Evolutionary conservation across 2,797 vertebrate genomes (phyloP).

Genomic region (Centropyge bicolor): DNA sequence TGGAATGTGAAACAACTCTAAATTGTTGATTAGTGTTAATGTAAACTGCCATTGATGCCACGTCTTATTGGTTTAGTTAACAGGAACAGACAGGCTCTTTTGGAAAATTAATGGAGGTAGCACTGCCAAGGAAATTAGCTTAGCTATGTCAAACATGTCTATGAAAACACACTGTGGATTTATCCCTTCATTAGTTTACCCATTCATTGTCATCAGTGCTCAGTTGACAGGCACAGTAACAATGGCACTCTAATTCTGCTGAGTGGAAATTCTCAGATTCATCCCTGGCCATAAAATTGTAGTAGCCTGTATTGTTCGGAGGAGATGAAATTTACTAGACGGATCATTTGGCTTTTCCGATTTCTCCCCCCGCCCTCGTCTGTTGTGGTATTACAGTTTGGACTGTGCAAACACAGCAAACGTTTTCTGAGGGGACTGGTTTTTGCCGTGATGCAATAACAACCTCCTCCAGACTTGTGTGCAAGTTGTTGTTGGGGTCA

Average conservation of each 20-base stretch:
- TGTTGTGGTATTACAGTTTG: constrained; percentile 62
- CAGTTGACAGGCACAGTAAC: constrained; percentile 65
- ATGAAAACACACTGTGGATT: constrained; percentile 76
- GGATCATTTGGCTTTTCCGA: constrained; percentile 62
- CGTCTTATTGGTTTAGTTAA: constrained; percentile 72
- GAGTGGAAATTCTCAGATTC: constrained; percentile 69
- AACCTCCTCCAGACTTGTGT: constrained; percentile 58
- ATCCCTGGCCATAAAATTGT: constrained; percentile 62
- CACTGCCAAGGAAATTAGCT: constrained; percentile 73
- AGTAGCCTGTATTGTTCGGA: constrained; percentile 52
- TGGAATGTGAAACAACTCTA: constrained; percentile 63
- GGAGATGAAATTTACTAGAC: constrained; percentile 66
- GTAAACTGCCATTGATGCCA: constrained; percentile 57
- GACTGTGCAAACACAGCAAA: constrained; percentile 58
- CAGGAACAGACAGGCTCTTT: constrained; percentile 59
- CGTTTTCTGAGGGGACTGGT: constrained; percentile 54
- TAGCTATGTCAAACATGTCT: constrained; percentile 75
- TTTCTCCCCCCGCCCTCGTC: not conserved
- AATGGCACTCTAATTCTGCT: constrained; percentile 69
- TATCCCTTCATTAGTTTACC: constrained; percentile 72
- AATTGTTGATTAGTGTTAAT: constrained; percentile 70
- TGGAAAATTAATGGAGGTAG: constrained; percentile 66
- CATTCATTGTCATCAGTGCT: constrained; percentile 68
- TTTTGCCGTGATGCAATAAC: constrained; percentile 67
- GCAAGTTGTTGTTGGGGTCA: constrained; percentile 56